Evolutionary conservation across 2,797 vertebrate species (phyloP), one percentile per base, ranked within the genome.

Genomic region (Muscicapa striata): DNA sequence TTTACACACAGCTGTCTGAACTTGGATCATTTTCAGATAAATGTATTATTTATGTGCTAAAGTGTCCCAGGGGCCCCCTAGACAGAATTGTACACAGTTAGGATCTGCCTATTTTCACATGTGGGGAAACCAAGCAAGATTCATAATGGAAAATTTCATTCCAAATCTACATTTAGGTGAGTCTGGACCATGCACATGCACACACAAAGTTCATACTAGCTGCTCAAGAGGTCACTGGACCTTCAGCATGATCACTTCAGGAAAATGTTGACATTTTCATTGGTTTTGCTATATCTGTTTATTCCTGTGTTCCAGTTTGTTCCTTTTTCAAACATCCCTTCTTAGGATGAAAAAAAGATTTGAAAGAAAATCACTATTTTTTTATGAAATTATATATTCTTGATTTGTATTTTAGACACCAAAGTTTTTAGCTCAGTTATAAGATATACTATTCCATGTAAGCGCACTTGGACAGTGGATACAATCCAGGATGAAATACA

Each of bases 1-100:
- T 96, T 85, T 92, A 92, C 43, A 90, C 79, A 76, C 89, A 97
- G 96, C 94, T 98, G 93, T 96, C 93, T 94, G 93, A 97, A 97
- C 82, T 76, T 94, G 93, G 92, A 95, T 86, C 9, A 80, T 52
- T 52, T 89, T 94, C 90, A 87, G 57, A 68, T 80, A 64, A 38
- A 77, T 74, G 51, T 51, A 45, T 90, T 75, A 59, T 87, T 89
- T 94, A 76, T 69, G 48, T 36, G 66, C 58, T 76, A 24, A 77
- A 82, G 30, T 77, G 49, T 68, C 32, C 19, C 90, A 84, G 72
- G 70, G 90, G 74, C 67, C 70, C 90, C 91, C 72, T 95, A 49
- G n/a, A 85, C 87, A 95, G 95, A 70, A 75, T 26, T 90, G 55
- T 32, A 46, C 58, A 51, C 22, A 86, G 64, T 62, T 94, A 59